A percentile compares a stretch with the other conserved stretches of the same genome.
Evolutionary conservation across 2,888 invertebrate species (phyloP).

Genomic region (Drosophila diplacantha): DNA sequence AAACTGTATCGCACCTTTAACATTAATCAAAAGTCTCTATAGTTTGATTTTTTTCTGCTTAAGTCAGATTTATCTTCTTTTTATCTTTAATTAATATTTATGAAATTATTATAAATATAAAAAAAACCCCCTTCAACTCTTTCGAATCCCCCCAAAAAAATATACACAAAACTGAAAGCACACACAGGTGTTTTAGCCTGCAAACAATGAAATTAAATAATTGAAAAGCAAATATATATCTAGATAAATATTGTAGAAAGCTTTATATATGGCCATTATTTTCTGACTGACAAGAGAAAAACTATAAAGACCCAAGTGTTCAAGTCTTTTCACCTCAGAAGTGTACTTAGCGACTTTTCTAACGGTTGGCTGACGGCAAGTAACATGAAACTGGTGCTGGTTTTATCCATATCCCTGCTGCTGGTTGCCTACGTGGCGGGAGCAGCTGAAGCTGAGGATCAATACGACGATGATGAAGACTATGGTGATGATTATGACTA

Average conservation of each 20-base stretch:
- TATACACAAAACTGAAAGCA: neutral
- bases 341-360: neutral
- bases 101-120: no score
- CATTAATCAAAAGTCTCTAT: no score
- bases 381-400: constrained; percentile 14
- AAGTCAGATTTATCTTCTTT: neutral
- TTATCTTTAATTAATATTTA: no score
- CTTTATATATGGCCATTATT: neutral
- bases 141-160: neutral
- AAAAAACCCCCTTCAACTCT: neutral
- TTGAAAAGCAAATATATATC: constrained; percentile 11
- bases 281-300: neutral
- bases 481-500: neutral
- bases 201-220: constrained; percentile 3
- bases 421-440: constrained; percentile 7
- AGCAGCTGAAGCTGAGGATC: neutral
- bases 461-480: neutral
- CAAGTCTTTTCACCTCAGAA: constrained; percentile 5
- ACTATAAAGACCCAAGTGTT: constrained; percentile 22
- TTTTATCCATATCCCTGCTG: constrained; percentile 9
- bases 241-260: neutral
- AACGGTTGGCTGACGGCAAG: neutral
- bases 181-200: constrained; percentile 20
- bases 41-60: neutral
- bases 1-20: neutral